Evolutionary conservation across 2,113 vertebrate species (phyloP).

Genomic region (Pholis gunnellus): DNA sequence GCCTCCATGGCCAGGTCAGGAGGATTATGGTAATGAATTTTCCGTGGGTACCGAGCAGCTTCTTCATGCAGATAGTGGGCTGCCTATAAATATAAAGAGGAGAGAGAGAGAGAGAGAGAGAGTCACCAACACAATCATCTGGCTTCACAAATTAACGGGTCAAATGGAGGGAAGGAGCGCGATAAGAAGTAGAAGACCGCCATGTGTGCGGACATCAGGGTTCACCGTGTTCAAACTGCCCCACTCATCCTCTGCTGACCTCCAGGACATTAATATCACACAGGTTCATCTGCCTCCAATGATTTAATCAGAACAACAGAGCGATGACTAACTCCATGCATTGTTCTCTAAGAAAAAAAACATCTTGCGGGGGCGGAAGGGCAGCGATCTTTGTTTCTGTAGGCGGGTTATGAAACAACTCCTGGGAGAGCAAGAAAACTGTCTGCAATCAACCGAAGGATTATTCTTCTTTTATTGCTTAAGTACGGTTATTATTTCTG

Average conservation of each 20-base stretch:
- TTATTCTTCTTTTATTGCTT: not conserved
- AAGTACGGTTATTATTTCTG: not conserved
- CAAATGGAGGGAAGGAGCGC: not conserved
- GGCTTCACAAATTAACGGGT: not conserved
- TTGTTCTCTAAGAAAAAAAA: slow-evolving; percentile 35
- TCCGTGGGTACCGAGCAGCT: slow-evolving; percentile 96
- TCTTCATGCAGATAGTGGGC: slow-evolving; percentile 95
- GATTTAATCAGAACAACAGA: slow-evolving; percentile 53
- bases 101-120: slow-evolving; percentile 25
- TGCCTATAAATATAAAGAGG: slow-evolving; percentile 76
- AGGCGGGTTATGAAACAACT: slow-evolving; percentile 64
- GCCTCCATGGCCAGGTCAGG: slow-evolving; percentile 98
- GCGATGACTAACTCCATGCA: slow-evolving; percentile 58
- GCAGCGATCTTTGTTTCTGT: slow-evolving; percentile 44
- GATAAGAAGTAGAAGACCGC: not conserved
- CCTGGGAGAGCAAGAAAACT: slow-evolving; percentile 18
- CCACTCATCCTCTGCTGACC: slow-evolving; percentile 11
- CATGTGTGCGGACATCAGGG: not conserved
- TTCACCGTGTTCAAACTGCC: slow-evolving; percentile 14
- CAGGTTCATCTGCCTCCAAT: slow-evolving; percentile 33
- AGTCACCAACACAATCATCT: not conserved
- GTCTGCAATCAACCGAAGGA: not conserved
- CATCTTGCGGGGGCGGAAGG: slow-evolving; percentile 33
- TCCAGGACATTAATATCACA: slow-evolving; percentile 18
- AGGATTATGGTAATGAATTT: slow-evolving; percentile 99